Conservation (phyloP, 2,888 invertebrate genomes). For the Pollenia griseotomentosa region DNA sequence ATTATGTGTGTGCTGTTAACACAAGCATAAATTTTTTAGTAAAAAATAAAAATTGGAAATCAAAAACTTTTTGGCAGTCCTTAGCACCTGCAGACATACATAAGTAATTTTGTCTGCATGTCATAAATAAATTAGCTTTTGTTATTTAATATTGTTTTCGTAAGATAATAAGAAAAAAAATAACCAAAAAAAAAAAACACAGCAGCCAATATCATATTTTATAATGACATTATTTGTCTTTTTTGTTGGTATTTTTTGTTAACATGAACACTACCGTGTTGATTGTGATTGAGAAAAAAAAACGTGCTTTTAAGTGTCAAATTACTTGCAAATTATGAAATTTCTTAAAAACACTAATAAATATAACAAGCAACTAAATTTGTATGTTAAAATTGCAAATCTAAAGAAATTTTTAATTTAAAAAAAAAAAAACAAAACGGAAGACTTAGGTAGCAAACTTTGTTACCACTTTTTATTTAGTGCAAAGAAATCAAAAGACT, state of each 20-base stretch:
- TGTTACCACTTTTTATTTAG: neutral
- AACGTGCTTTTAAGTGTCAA: constrained; percentile 56
- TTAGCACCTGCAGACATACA: constrained; percentile 71
- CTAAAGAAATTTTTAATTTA: neutral
- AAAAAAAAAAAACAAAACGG: neutral
- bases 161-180: constrained; percentile 15
- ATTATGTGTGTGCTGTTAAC: constrained; percentile 53
- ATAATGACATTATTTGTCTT: constrained; percentile 59
- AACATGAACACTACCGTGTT: constrained; percentile 48
- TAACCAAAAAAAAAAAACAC: neutral
- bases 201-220: constrained; percentile 61
- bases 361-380: constrained; percentile 13
- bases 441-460: constrained; percentile 48
- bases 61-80: constrained; percentile 44
- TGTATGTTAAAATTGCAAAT: neutral
- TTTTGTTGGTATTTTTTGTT: constrained; percentile 14
- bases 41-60: constrained; percentile 8
- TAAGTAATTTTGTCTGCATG: constrained; percentile 67
- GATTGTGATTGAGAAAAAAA: constrained; percentile 31
- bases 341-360: constrained; percentile 34
- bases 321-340: constrained; percentile 60
- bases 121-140: constrained; percentile 68
- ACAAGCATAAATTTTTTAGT: constrained; percentile 37
- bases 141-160: constrained; percentile 65
- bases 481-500: constrained; percentile 21